Base-by-base conservation (phyloP, 1,140 invertebrate genomes). In the Macrobrachium rosenbergii region DNA sequence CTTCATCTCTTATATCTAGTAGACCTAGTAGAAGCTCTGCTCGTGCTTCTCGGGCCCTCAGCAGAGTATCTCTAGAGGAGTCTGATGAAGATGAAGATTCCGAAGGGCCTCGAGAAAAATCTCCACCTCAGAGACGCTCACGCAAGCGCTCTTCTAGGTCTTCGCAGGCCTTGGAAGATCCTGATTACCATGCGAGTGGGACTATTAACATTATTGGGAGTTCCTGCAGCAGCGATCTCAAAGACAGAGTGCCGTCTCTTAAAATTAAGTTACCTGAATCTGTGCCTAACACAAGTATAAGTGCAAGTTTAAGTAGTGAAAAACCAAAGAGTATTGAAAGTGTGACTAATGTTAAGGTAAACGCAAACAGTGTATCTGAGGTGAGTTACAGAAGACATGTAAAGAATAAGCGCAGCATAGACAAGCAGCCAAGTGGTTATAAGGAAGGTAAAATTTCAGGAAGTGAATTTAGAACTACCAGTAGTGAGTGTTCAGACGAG, bases 191-290 rank as follows among this genome's bases (percentile, higher is more conserved):
- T 37, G 69, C 69, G 8, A 43, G 23, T 37, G 69, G 69, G 23
- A 72, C 69, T 17, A 5, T 52, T 52, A 72, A 43, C 69, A 23
- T n/a, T 43, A 5, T 72, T 23, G 37, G 69, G 23, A 23, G 69
- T 72, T 43, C 23, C 69, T 43, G 21, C 14, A 23, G 69, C 69
- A 72, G 69, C 21, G 69, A 72, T 72, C 69, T 72, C 69, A 72
- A 72, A 72, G 69, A 72, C 69, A 72, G 69, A 72, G 69, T 72
- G 69, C 69, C 69, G 69, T 72, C 69, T 72, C 69, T 72, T 72
- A 72, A 43, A 43, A 72, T 72, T 72, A 72, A 72, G 69, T 72
- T 72, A 72, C 69, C 69, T 72, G 69, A 72, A 72, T 43, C 69
- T 72, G 69, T 72, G 69, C 69, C 69, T 72, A 72, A 72, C 37